These are phyloP conservation scores for Myiopsitta monachus DNA, from an alignment of 2,113 vertebrate species.

Conservation along the genomic window DNA sequence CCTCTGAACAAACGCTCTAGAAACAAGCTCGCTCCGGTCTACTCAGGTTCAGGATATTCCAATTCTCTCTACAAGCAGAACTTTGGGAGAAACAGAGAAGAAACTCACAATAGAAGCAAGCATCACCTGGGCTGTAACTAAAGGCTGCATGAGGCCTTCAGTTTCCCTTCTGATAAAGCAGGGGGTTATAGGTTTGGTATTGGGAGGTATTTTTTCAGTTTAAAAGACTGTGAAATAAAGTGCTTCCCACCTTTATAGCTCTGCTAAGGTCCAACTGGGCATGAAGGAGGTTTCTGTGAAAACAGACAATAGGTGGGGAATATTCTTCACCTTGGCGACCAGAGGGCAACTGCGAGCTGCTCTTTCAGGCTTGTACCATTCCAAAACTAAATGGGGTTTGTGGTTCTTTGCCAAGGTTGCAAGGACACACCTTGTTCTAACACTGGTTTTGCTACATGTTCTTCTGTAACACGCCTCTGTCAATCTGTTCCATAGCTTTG, in stretches of 20 bases:
- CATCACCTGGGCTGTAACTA: not conserved
- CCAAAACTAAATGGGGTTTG: not conserved
- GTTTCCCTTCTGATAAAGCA: not conserved
- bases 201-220: not conserved
- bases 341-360: not conserved
- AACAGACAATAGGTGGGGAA: not conserved
- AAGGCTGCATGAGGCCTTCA: not conserved
- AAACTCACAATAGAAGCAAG: not conserved
- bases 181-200: not conserved
- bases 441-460: not conserved
- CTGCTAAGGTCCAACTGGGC: not conserved
- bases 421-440: not conserved
- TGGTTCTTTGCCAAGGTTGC: not conserved
- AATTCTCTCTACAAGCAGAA: not conserved
- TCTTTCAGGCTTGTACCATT: not conserved
- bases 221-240: not conserved
- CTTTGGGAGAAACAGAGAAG: not conserved
- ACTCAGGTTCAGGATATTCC: not conserved
- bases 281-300: not conserved
- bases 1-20: not conserved
- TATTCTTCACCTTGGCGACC: not conserved
- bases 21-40: not conserved
- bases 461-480: slow-evolving; percentile 20
- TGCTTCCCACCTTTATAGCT: not conserved
- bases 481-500: not conserved